A percentile compares a stretch with the other conserved stretches of the same genome.
Evolutionary conservation across 2,113 vertebrate species (phyloP).

Genomic region (Axis porcinus): DNA sequence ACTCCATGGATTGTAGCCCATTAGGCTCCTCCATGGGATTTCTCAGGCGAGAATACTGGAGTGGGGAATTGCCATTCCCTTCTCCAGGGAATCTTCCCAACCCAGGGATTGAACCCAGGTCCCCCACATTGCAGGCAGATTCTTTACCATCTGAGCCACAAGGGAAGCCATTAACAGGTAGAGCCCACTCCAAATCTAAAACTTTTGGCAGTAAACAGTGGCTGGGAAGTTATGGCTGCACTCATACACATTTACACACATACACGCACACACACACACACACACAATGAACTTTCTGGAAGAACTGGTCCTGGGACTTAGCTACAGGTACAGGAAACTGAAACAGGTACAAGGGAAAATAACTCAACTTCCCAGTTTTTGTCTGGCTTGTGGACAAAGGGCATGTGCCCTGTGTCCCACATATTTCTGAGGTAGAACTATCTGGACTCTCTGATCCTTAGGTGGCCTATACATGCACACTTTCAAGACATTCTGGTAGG

Average conservation of each 20-base stretch:
- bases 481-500: background rate
- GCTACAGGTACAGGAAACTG: background rate
- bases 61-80: background rate
- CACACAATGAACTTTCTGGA: background rate
- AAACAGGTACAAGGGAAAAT: background rate
- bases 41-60: background rate
- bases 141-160: background rate
- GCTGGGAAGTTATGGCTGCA: constrained; percentile 1
- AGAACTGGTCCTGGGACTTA: background rate
- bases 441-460: background rate
- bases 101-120: background rate
- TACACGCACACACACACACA: background rate
- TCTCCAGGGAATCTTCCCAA: background rate
- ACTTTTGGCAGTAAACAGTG: background rate
- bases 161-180: background rate
- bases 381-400: background rate
- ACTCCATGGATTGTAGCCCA: background rate
- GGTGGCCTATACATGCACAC: background rate
- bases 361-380: background rate
- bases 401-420: background rate
- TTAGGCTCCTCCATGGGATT: background rate
- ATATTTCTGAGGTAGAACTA: background rate
- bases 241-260: background rate
- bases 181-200: background rate
- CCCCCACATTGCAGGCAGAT: background rate